phyloP scores from a whole-genome alignment of 2,113 vertebrate genomes.

The Phyllopteryx taeniolatus region DNA sequence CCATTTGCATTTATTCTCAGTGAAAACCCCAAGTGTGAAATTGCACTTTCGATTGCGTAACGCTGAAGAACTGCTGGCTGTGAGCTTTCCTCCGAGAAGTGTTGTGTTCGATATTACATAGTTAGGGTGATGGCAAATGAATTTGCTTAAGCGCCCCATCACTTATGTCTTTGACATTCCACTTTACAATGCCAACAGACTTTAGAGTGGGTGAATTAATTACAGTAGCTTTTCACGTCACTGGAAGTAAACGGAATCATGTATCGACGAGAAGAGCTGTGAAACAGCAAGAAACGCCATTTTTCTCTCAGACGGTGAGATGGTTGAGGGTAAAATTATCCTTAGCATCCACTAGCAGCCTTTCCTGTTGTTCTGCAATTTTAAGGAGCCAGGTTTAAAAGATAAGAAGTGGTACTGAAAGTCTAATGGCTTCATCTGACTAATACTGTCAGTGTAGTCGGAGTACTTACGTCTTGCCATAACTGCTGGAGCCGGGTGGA shows the following conservation, averaged over 20 bases:
- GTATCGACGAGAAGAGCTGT: not conserved
- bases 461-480: not conserved
- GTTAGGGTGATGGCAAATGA: conserved; percentile 1
- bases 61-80: not conserved
- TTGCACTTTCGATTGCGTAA: conserved; percentile 1
- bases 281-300: not conserved
- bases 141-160: conserved; percentile 1
- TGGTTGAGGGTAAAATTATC: not conserved
- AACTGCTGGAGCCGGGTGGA: not conserved
- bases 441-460: not conserved
- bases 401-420: not conserved
- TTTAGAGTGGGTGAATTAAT: not conserved
- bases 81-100: not conserved
- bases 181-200: not conserved
- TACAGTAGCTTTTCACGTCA: not conserved
- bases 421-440: not conserved
- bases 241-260: not conserved
- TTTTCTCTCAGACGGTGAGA: not conserved
- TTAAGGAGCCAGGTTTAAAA: not conserved
- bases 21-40: conserved; percentile 1
- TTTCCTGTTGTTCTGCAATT: not conserved
- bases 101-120: not conserved
- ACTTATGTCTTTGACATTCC: not conserved
- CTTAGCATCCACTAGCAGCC: not conserved
- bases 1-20: conserved; percentile 4